These are phyloP conservation scores for Belgica antarctica DNA, from an alignment of 2,888 invertebrate genomes.

Conservation along the genomic window DNA sequence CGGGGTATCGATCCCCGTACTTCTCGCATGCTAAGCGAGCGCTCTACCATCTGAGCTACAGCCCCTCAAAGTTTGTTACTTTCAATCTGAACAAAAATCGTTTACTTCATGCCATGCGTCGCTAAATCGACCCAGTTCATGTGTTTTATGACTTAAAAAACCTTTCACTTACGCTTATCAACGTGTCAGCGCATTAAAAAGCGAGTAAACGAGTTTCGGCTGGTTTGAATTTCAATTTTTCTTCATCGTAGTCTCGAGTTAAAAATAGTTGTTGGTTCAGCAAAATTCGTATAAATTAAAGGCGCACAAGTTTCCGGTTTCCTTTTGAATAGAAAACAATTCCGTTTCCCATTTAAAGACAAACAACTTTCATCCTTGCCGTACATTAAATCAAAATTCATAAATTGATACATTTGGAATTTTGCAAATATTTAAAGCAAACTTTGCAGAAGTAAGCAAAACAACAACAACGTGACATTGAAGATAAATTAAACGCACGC, in stretches of 20 bases:
- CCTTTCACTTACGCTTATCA: background rate
- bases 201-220: background rate
- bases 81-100: background rate
- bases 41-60: conserved; percentile 60
- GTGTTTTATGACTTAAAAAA: background rate
- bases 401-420: too few species aligned
- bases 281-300: too few species aligned
- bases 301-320: too few species aligned
- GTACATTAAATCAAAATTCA: too few species aligned
- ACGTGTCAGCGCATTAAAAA: background rate
- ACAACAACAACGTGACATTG: background rate
- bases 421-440: too few species aligned
- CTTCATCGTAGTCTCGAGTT: too few species aligned
- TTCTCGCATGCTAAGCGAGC: conserved; percentile 61
- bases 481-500: background rate
- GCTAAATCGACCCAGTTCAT: background rate
- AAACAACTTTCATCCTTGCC: too few species aligned
- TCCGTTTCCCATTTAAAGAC: too few species aligned
- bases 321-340: too few species aligned
- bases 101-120: background rate
- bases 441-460: background rate
- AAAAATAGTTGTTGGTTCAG: too few species aligned
- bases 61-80: conserved; percentile 15
- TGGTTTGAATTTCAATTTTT: background rate
- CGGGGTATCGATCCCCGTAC: conserved; percentile 59